Conservation (phyloP, 1,140 invertebrate genomes). For the Drosophila nigrodunni region DNA sequence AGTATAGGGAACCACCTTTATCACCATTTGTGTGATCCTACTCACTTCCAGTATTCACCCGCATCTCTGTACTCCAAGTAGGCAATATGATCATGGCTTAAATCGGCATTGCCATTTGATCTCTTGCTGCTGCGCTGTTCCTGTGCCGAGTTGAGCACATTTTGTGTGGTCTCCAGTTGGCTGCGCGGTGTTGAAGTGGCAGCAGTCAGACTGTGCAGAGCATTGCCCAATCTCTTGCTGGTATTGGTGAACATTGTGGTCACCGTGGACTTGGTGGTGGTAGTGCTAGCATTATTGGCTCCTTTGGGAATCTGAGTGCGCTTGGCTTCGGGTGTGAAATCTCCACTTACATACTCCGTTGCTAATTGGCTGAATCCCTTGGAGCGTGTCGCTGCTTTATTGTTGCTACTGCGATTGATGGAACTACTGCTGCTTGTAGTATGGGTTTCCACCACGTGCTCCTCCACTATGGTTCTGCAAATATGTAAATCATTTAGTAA, state of each 20-base stretch:
- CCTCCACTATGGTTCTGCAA: conserved; percentile 79
- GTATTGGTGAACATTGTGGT: conserved; percentile 51
- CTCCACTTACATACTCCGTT: conserved; percentile 67
- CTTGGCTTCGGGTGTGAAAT: conserved; percentile 49
- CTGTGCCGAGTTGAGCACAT: conserved; percentile 67
- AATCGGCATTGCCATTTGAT: conserved; percentile 69
- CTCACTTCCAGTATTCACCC: conserved; percentile 89
- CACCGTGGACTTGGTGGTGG: conserved; percentile 49
- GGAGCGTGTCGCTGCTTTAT: conserved; percentile 48
- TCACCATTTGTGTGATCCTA: conserved; percentile 37
- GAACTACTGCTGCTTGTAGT: conserved; percentile 26
- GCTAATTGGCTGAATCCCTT: conserved; percentile 55
- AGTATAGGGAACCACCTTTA: neutral
- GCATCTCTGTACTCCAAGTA: conserved; percentile 87
- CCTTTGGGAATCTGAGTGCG: conserved; percentile 24
- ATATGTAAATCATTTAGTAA: conserved; percentile 31
- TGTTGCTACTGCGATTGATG: conserved; percentile 16
- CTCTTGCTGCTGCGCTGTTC: conserved; percentile 58
- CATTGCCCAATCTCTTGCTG: conserved; percentile 51
- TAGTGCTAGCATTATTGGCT: conserved; percentile 18
- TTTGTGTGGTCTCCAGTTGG: conserved; percentile 70
- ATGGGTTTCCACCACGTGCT: conserved; percentile 59
- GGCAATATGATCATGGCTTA: conserved; percentile 85
- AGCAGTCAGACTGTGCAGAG: conserved; percentile 34
- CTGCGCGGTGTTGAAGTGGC: conserved; percentile 68